Base-by-base conservation (phyloP, 1,140 invertebrate species). In the Anagrus nilaparvatae region DNA sequence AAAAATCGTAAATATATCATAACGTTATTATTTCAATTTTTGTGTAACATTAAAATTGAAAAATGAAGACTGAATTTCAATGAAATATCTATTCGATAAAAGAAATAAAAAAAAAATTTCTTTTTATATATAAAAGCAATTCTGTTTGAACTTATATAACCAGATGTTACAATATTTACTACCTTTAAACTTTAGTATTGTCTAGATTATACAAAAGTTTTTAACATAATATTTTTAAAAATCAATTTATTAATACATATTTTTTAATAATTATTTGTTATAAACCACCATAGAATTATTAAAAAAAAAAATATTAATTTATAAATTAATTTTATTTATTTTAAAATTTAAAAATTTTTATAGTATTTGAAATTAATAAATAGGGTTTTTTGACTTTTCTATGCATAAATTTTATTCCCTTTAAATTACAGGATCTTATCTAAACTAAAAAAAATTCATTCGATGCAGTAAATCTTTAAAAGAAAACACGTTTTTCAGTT, bases 161-260 rank as follows among this genome's bases (percentile, higher is more conserved):
- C 58, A 61, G 59, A 59, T 63, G 59, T 60, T 61, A 52, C 60
- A 56, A 58, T 63, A 61, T 63, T 63, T 59, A 63, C 55, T 55
- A 53, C 55, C 43, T 38, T 30, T 9, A 8, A 37, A 42, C 27
- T 30, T 46, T 16, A 20, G 31, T 31, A 20, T 37, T 46, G 21
- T 35, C 30, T n/a, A n/a, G n/a, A n/a, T n/a, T n/a, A n/a, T n/a
- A n/a, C n/a, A n/a, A n/a, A n/a, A n/a, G n/a, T n/a, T n/a, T n/a
- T n/a, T n/a, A n/a, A n/a, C n/a, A n/a, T n/a, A 25, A 44, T 40
- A 28, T 18, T 31, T 23, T 10, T 18, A 27, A 33, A 46, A 10
- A 40, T 29, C 33, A 30, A 38, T 8, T 46, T 41, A 46, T 41
- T 37, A 40, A 38, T 13, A 4, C 0, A 7, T 12, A 1, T 3